Base-by-base conservation (phyloP, 2,113 vertebrate genomes). In the Panthera tigris region DNA sequence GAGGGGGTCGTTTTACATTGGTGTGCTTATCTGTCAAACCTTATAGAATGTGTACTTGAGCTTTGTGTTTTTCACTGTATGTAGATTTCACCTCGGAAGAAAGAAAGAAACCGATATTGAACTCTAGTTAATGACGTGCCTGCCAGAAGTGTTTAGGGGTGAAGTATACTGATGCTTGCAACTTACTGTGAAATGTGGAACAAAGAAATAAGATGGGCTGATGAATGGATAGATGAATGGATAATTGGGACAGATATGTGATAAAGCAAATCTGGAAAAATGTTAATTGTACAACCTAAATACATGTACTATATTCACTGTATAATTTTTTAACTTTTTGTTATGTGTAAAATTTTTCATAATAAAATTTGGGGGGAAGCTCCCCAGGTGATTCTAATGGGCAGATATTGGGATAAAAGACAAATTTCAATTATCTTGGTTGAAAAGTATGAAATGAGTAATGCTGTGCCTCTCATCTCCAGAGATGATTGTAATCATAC, bases 141-240 rank as follows among this genome's bases (percentile, higher is more conserved):
- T 5, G 48, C 68, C 71, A 45, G 36, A 95, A 87, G 50, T 92
- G 15, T 84, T 92, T 80, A 83, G 78, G 73, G 16, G 29, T 68
- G 33, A 94, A 79, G 23, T 27, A 71, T 39, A 48, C 23, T 79
- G 48, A 95, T 78, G 76, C 27, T 63, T 97, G 39, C 5, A 79
- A 90, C 65, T 89, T 89, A 50, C 33, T 81, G 71, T 94, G 84
- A 97, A 92, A 88, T 61, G 48, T 21, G 50, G 71, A 41, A 52
- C n/a, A 91, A 93, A 94, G 33, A 87, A 27, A 36, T 50, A 91
- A 61, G 19, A 36, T 3, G 3, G 36, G n/a, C 12, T 63, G 57
- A 50, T 79, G 76, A 88, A 50, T n/a, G 27, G 39, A 36, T 23
- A 83, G 83, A 39, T 66, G 63, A 36, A 78, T 79, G 89, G 52